Conservation (phyloP, 2,113 vertebrate species). For the Mesembrinibis cayennensis region DNA sequence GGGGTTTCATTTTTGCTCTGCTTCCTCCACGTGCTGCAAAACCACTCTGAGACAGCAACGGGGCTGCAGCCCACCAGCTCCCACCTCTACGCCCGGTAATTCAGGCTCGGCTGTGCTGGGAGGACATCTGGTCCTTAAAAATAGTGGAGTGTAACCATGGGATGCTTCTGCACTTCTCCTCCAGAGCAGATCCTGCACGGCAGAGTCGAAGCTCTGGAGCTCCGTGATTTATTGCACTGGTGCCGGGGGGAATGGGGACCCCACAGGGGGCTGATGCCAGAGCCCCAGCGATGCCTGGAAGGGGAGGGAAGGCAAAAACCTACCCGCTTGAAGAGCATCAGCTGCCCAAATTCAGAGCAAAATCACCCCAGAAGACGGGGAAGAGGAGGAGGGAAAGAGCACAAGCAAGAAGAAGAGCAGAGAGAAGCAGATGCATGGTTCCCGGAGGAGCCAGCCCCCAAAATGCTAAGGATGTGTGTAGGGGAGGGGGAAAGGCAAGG, state of each 20-base stretch:
- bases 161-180: background rate
- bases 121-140: background rate
- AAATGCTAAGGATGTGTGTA: background rate
- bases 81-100: fast-evolving
- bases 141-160: fast-evolving
- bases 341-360: background rate
- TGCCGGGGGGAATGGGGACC: fast-evolving
- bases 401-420: background rate
- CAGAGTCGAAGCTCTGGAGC: background rate
- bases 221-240: fast-evolving
- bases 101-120: background rate
- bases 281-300: background rate
- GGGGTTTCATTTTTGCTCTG: background rate
- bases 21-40: background rate
- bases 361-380: background rate
- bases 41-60: background rate
- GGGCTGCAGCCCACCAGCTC: background rate
- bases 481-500: background rate
- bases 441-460: background rate
- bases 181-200: background rate
- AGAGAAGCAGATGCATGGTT: background rate
- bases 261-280: fast-evolving
- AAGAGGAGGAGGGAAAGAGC: background rate
- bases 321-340: fast-evolving
- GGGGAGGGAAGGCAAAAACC: background rate